Conservation (phyloP, 2,113 vertebrate species). For the Cyprinodon tularosa region DNA sequence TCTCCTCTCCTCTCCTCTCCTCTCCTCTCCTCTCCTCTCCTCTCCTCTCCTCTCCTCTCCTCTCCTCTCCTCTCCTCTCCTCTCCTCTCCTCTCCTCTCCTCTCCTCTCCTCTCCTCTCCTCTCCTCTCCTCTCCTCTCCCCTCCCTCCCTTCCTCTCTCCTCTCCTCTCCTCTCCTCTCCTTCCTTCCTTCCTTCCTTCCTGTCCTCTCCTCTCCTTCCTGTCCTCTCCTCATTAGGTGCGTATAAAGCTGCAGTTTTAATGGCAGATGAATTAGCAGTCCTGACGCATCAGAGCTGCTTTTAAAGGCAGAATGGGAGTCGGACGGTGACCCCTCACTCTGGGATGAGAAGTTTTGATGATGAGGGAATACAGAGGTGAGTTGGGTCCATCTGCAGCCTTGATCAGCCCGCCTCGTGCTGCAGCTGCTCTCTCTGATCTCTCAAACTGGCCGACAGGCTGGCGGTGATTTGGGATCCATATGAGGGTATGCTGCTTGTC, state of each 20-base stretch:
- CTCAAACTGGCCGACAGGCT: constrained; percentile 42
- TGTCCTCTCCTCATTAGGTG: too few species aligned
- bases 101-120: too few species aligned
- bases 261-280: constrained; percentile 1
- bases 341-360: constrained; percentile 36
- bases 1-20: too few species aligned
- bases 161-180: too few species aligned
- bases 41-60: too few species aligned
- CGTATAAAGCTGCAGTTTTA: not conserved
- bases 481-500: constrained; percentile 59
- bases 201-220: too few species aligned
- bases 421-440: constrained; percentile 48
- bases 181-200: too few species aligned
- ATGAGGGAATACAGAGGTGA: constrained; percentile 60
- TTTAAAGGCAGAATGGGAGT: constrained; percentile 39
- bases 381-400: constrained; percentile 58
- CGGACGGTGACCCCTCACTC: constrained; percentile 30
- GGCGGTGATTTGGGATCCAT: constrained; percentile 53
- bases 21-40: too few species aligned
- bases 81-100: too few species aligned
- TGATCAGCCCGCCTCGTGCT: constrained; percentile 41
- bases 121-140: too few species aligned
- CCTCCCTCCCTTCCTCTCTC: too few species aligned
- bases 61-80: too few species aligned
- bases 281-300: constrained; percentile 9